phyloP scores from a whole-genome alignment of 2,797 vertebrate species.

The Gymnothorax javanicus region DNA sequence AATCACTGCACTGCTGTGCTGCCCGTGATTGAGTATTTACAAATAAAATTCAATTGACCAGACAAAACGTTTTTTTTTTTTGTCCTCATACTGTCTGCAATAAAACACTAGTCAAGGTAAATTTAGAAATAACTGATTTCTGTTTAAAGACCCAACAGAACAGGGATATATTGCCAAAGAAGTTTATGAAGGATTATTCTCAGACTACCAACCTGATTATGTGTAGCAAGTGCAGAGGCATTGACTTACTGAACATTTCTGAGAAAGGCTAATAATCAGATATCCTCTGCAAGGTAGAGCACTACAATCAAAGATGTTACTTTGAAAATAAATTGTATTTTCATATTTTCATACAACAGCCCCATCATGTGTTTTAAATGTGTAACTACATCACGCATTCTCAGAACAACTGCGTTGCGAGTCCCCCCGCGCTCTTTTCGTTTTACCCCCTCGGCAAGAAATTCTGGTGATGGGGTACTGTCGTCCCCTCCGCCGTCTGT shows the following conservation, averaged over 20 bases:
- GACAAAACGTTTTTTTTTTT: no score
- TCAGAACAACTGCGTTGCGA: background rate
- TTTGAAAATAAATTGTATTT: background rate
- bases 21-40: no score
- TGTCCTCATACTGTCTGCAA: no score
- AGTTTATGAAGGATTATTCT: background rate
- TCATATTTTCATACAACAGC: constrained; percentile 16
- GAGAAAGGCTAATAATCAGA: background rate
- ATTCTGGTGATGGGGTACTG: no score
- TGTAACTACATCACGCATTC: background rate
- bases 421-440: no score
- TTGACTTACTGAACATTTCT: background rate
- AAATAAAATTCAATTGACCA: no score
- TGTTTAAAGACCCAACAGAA: no score
- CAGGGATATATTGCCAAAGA: background rate
- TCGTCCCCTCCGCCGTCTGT: no score
- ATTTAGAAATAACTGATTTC: no score
- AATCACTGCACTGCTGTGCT: no score
- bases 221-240: background rate
- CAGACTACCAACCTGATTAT: background rate
- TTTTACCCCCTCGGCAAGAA: no score
- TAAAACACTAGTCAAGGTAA: no score
- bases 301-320: background rate
- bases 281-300: background rate
- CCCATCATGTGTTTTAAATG: constrained; percentile 28